Evolutionary conservation across 1,140 invertebrate species (phyloP), one percentile per base, ranked within the genome.

Genomic region (Calephelis nemesis): DNA sequence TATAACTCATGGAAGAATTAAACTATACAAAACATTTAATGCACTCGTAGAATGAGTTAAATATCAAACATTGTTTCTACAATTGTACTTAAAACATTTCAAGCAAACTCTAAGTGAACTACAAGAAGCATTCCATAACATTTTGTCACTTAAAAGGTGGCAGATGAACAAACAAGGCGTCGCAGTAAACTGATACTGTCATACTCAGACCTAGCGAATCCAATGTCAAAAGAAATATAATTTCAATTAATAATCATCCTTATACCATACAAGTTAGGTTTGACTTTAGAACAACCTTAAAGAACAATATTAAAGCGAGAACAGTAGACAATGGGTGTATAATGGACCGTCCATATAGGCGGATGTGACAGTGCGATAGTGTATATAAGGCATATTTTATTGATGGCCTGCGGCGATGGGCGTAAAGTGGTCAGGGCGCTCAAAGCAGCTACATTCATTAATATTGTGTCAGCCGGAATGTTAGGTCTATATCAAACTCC

Each of bases 131-230:
- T 58, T 58, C 30, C 54, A 58, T 58, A 58, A 40, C 30, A 39
- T 58, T 58, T 30, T 58, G 39, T 40, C 54, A 19, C 54, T 58
- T 58, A 58, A 12, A 58, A 58, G 54, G 30, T 58, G 54, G 54
- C 54, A 58, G 54, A 40, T 58, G 54, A 58, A 58, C 54, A 58
- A 58, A 58, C 54, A 58, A 58, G 54, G 54, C 39, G 54, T 58
- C 54, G 54, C 54, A 19, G 54, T 58, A 58, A 58, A 58, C 54
- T 58, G 54, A 58, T 58, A 58, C 54, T 58, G 54, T 58, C 54
- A 58, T 10, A 58, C 30, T 30, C 54, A 58, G 19, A 39, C 54
- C 15, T 11, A 6, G 11, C 0, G 54, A 58, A 39, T 58, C 54
- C 54, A 11, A 58, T 58, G 54, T 58, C 54, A 19, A 13, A 52